These are phyloP conservation scores for Caenorhabditis sp. DNA, from an alignment of 2,888 invertebrate genomes.

Conservation along the genomic window DNA sequence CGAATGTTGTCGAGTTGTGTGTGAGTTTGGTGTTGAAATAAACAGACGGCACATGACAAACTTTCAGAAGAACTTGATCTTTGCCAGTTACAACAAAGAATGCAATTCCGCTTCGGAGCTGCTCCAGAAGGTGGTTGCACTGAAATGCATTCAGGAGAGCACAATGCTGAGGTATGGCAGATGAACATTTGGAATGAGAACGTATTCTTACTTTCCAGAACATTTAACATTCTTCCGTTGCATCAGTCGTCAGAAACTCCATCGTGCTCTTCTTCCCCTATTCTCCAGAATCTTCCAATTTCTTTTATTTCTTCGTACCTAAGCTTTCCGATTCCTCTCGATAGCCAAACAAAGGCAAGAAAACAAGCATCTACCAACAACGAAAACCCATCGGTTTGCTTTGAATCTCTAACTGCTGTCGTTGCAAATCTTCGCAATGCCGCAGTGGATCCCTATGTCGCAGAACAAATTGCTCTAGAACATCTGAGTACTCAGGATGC, in stretches of 20 bases:
- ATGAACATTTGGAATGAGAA: not conserved
- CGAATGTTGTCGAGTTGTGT: conserved; percentile 35
- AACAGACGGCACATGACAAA: not conserved
- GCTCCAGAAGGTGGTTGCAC: conserved; percentile 39
- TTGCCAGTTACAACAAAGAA: conserved; percentile 24
- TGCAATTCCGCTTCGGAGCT: conserved; percentile 26
- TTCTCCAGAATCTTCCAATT: too few species aligned
- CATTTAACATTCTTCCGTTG: too few species aligned
- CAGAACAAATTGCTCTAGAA: conserved; percentile 27
- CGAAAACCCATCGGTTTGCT: conserved; percentile 23
- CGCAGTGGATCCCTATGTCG: conserved; percentile 28
- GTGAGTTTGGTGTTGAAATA: conserved; percentile 8
- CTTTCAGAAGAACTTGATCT: conserved; percentile 38
- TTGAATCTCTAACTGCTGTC: conserved; percentile 27
- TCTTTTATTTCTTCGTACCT: too few species aligned
- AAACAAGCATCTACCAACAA: not conserved
- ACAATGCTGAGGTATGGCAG: conserved; percentile 18
- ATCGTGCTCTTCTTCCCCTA: too few species aligned
- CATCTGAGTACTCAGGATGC: conserved; percentile 19
- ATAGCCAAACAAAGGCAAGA: too few species aligned
- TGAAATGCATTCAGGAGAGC: conserved; percentile 42
- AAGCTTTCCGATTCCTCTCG: too few species aligned
- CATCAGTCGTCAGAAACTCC: too few species aligned
- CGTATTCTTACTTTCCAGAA: too few species aligned
- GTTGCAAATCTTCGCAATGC: conserved; percentile 24